Conservation (phyloP, 2,888 invertebrate species). For the Erebia aethiops region DNA sequence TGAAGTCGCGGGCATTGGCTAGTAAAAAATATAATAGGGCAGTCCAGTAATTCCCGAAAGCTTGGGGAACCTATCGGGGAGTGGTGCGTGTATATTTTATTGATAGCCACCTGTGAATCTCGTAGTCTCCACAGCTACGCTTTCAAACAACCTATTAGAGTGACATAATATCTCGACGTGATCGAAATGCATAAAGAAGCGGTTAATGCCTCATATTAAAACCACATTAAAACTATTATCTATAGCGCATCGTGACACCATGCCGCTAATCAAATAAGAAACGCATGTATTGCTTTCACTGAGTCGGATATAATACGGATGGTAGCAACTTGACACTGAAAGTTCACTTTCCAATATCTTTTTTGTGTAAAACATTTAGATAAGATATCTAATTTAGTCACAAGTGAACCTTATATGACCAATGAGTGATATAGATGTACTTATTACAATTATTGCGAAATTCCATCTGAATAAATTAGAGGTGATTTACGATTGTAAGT, state of each 20-base stretch:
- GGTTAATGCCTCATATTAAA: constrained; percentile 36
- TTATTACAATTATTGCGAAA: no score
- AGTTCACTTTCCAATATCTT: constrained; percentile 12
- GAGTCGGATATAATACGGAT: constrained; percentile 12
- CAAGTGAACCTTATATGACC: no score
- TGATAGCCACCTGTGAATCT: constrained; percentile 33
- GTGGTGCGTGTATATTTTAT: constrained; percentile 24
- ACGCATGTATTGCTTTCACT: constrained; percentile 32
- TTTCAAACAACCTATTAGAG: constrained; percentile 33
- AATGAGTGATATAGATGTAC: no score
- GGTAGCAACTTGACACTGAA: constrained; percentile 8
- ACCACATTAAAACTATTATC: constrained; percentile 35
- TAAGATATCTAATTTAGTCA: not conserved
- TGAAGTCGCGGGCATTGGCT: no score
- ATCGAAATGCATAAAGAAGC: constrained; percentile 34
- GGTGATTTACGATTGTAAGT: no score
- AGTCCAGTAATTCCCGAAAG: not conserved
- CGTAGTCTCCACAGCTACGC: constrained; percentile 21
- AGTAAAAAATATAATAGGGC: not conserved
- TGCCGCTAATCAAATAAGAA: constrained; percentile 29
- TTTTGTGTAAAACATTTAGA: not conserved
- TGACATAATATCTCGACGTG: constrained; percentile 37
- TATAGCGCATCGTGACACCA: constrained; percentile 28
- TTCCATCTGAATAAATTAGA: no score
- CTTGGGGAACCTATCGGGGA: constrained; percentile 14